These are phyloP conservation scores for Atta cephalotes DNA, from an alignment of 1,140 invertebrate species.

Conservation along the genomic window DNA sequence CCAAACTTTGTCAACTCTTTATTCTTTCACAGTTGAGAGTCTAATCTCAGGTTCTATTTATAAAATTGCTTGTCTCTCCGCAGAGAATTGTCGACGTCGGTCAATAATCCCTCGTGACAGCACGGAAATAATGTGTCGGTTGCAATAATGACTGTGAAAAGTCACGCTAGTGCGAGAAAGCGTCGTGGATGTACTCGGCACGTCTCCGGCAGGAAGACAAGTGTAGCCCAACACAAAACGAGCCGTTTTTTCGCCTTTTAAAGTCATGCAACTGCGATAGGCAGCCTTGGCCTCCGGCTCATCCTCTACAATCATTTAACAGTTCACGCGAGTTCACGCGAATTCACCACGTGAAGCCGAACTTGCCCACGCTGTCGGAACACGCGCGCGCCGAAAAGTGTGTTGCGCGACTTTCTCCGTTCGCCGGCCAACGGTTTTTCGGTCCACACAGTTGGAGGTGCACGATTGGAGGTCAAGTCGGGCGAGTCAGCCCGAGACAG, in stretches of 20 bases:
- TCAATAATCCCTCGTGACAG: conserved; percentile 18
- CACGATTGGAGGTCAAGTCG: conserved; percentile 67
- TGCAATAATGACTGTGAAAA: conserved; percentile 50
- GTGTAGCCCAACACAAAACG: background rate
- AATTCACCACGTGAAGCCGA: background rate
- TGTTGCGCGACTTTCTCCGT: conserved; percentile 77
- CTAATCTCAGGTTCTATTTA: background rate
- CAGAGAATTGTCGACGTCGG: conserved; percentile 2
- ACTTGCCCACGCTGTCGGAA: conserved; percentile 5
- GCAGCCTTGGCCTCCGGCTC: background rate
- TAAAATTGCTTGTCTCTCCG: background rate
- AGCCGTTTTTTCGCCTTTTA: background rate
- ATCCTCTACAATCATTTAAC: conserved; percentile 3
- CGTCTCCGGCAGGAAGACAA: conserved; percentile 1
- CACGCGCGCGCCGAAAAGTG: conserved; percentile 63
- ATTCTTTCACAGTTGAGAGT: background rate
- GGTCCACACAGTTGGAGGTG: conserved; percentile 58
- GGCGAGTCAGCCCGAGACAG: conserved; percentile 35
- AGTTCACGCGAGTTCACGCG: background rate
- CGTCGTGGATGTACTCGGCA: background rate
- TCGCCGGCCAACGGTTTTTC: conserved; percentile 75
- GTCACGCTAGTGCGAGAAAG: conserved; percentile 30
- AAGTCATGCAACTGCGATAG: background rate
- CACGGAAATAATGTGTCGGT: background rate
- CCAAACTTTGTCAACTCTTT: background rate